Base-by-base conservation (phyloP, 2,888 invertebrate species). In the Phanerotoma sp. region DNA sequence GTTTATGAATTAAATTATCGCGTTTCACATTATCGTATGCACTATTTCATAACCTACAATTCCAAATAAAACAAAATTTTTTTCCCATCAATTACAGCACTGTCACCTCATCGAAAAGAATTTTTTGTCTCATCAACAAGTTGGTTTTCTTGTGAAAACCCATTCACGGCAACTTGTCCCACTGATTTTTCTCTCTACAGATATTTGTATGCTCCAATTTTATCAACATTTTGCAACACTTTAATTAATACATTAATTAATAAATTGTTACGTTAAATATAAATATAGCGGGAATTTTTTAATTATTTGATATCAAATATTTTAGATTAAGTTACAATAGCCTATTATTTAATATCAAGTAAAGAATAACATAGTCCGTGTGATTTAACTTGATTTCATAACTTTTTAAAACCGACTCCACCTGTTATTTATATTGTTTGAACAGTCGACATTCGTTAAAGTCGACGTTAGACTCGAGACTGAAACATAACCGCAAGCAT, bases 401-500 rank as follows among this genome's bases (percentile, higher is more conserved):
- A 49, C 49, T 25, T 49, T 38, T 30, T 22, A 25, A 20, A 16
- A 46, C 15, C 30, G 44, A 48, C 48, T 55, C 33, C 42, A 42
- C 44, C 28, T 52, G 35, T 35, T 35, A n/a, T 35, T n/a, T 35
- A 9, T 13, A 35, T 56, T 52, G 56, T 50, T 54, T 51, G 32
- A 51, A 48, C 16, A 45, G 53, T 42, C 35, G 25, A 57, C 59
- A 57, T 64, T 66, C 66, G 65, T 57, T 59, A 60, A 65, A 67
- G 61, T 65, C 67, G 67, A 72, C 74, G 71, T 72, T 69, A 71
- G 66, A 62, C 68, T 71, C 73, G 69, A 71, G 71, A 75, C 75
- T 75, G 69, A 50, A n/a, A n/a, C n/a, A n/a, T 30, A n/a, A 30
- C 46, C 22, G 22, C 48, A 35, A 10, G 16, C 28, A 48, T 25